Evolutionary conservation across 53 echinoderm and acorn worm species (phyloP), one percentile per base, ranked within the genome.

Genomic region (Paelopatides confundens): DNA sequence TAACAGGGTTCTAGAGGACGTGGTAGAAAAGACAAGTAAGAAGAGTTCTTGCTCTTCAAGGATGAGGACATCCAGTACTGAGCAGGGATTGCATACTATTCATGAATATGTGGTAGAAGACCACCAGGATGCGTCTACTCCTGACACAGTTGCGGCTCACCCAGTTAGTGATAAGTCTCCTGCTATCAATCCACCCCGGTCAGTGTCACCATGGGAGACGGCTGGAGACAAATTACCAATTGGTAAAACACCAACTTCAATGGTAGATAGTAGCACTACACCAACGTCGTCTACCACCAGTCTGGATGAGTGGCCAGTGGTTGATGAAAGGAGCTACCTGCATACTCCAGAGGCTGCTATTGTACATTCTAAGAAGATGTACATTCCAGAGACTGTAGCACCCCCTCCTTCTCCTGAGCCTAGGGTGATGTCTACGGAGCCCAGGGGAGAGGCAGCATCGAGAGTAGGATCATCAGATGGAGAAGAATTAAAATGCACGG

Each of bases 351-450:
- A 99, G 23, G 46, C 78, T 32, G 82, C 47, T 33, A 47, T 53
- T 12, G 13, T 79, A 62, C 63, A 89, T 4, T 63, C 66, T 2
- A 66, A 86, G 85, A 78, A 88, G 68, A 40, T 62, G 21, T 85
- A 93, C 63, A 87, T 77, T 62, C 88, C 94, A 46, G 94, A 96
- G 13, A 96, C 99, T 18, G 93, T 89, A 8, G 95, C 99, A 8
- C 99, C 99, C 2, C 99, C 99, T 1, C 98, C 98, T 5, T 98
- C 98, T 11, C 99, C 99, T 11, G 95, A 94, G 77, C 99, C 95
- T 8, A 79, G 79, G 76, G 93, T 70, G 5, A 38, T 76, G 35
- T 91, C 91, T 35, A 66, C 77, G 12, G 91, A 93, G 2, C 66
- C 71, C 23, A 37, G 28, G 26, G 47, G 38, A 11, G 37, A 37